phyloP scores from a whole-genome alignment of 2,888 invertebrate genomes.

The Apocheima hispidaria region DNA sequence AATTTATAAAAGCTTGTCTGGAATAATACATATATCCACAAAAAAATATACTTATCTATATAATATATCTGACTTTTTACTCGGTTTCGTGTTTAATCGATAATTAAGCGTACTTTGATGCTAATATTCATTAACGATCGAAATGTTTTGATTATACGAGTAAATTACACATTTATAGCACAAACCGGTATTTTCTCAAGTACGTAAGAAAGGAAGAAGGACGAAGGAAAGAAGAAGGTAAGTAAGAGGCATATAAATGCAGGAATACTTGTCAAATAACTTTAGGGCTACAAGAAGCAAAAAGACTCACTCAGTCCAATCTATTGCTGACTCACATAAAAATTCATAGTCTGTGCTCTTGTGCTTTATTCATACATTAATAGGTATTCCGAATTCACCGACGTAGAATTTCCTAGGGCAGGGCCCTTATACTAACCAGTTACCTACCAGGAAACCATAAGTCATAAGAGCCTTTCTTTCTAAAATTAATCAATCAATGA shows the following conservation, averaged over 20 bases:
- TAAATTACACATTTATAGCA: slow-evolving; percentile 6
- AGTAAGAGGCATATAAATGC: no score
- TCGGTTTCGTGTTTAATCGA: no score
- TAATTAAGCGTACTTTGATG: no score
- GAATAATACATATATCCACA: no score
- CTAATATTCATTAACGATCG: slow-evolving; percentile 10
- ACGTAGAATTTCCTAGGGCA: slow-evolving; percentile 2
- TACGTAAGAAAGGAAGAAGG: not conserved
- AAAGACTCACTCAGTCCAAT: not conserved
- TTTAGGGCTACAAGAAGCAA: slow-evolving; percentile 1
- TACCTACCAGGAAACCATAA: slow-evolving; percentile 8
- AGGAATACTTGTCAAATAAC: no score
- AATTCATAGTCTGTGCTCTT: not conserved
- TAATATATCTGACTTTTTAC: no score
- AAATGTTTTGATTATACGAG: slow-evolving; percentile 7
- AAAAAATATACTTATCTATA: no score
- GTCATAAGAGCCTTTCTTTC: slow-evolving; percentile 1
- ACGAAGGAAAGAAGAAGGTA: no score
- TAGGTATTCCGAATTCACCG: not conserved
- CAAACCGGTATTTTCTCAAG: slow-evolving; percentile 15
- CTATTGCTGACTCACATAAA: not conserved
- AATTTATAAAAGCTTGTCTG: no score
- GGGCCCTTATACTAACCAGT: not conserved
- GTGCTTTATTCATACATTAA: not conserved
- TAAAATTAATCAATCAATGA: slow-evolving; percentile 6